A percentile compares a stretch with the other conserved stretches of the same genome.
These are phyloP conservation scores for Colinus virginianus DNA, from an alignment of 2,113 vertebrate genomes.

Conservation along the genomic window DNA sequence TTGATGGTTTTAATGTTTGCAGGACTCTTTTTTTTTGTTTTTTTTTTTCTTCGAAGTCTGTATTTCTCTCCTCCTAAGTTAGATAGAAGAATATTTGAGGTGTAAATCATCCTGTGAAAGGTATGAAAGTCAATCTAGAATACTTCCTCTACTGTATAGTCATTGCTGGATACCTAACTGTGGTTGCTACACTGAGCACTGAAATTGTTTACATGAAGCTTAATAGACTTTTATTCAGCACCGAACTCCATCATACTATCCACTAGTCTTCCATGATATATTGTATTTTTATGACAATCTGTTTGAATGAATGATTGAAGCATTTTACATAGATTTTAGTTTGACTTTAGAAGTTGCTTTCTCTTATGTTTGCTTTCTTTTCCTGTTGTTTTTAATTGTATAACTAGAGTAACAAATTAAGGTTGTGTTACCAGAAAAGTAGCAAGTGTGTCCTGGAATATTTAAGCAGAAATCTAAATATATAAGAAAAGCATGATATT, in stretches of 20 bases:
- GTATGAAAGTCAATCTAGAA: slow-evolving; percentile 1
- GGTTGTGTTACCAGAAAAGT: background rate
- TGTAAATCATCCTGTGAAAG: slow-evolving; percentile 10
- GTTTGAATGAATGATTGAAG: background rate
- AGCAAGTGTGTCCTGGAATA: background rate
- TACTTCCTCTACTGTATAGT: slow-evolving; percentile 23
- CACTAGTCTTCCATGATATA: slow-evolving; percentile 26
- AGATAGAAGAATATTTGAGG: background rate
- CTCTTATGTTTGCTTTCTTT: background rate
- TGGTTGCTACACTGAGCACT: slow-evolving; percentile 38
- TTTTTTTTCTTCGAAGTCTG: background rate
- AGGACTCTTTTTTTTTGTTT: background rate
- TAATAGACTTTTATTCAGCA: background rate
- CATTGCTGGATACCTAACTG: slow-evolving; percentile 7
- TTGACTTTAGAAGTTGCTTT: background rate
- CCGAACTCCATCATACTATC: slow-evolving; percentile 31
- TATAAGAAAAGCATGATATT: background rate
- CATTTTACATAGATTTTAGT: slow-evolving; percentile 4
- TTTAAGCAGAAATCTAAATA: background rate
- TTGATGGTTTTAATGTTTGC: background rate
- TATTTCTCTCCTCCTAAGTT: background rate
- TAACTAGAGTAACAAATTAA: background rate
- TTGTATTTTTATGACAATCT: background rate
- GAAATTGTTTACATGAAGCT: slow-evolving; percentile 47
- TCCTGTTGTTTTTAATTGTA: background rate